Conservation (phyloP, 2,113 vertebrate species). For the Eulacestoma nigropectus region DNA sequence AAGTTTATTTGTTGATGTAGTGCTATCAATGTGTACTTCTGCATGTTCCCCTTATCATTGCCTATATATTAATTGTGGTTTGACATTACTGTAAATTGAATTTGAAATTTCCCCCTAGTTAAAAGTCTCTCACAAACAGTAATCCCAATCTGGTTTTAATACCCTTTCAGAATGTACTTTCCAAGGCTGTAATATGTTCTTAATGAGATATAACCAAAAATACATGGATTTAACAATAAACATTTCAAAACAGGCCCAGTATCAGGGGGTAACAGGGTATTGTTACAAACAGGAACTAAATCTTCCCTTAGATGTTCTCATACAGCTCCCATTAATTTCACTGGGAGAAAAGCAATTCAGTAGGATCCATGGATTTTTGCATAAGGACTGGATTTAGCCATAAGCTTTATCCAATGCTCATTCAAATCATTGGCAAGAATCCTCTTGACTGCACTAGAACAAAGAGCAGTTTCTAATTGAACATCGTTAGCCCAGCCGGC, state of each 20-base stretch:
- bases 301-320: constrained; percentile 21
- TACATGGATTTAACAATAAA: constrained; percentile 51
- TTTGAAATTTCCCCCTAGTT: constrained; percentile 71
- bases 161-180: constrained; percentile 63
- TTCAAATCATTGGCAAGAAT: constrained; percentile 35
- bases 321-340: constrained; percentile 32
- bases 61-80: constrained; percentile 73
- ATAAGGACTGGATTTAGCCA: constrained; percentile 22
- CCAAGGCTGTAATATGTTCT: constrained; percentile 48
- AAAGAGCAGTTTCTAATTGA: constrained; percentile 45
- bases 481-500: constrained; percentile 10
- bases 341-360: constrained; percentile 13
- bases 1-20: constrained; percentile 78
- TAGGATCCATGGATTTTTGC: not conserved
- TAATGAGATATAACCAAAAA: constrained; percentile 64
- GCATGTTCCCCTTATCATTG: constrained; percentile 65
- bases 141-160: constrained; percentile 65
- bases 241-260: constrained; percentile 40
- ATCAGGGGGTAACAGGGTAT: constrained; percentile 34
- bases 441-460: constrained; percentile 37
- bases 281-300: constrained; percentile 31
- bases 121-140: constrained; percentile 56
- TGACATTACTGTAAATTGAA: constrained; percentile 76
- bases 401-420: constrained; percentile 31
- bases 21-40: constrained; percentile 64